Evolutionary conservation across 2,797 vertebrate species (phyloP).

Genomic region (Carcharodon carcharias): DNA sequence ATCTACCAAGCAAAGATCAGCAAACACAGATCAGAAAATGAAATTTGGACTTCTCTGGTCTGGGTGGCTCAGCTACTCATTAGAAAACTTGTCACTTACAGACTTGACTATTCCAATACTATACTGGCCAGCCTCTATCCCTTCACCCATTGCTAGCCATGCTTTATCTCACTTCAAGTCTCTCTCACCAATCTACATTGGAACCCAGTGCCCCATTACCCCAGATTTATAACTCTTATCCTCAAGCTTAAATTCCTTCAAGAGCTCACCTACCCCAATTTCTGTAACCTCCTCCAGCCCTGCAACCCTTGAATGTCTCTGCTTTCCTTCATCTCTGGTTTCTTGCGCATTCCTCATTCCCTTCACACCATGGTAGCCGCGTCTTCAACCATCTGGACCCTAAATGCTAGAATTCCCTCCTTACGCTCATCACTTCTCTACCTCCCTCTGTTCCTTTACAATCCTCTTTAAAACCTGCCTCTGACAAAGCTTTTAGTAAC

Average conservation of each 20-base stretch:
- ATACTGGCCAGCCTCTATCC: background rate
- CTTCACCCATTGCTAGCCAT: background rate
- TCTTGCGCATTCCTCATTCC: background rate
- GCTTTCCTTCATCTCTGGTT: background rate
- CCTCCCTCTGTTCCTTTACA: background rate
- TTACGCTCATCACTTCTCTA: background rate
- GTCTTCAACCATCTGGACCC: background rate
- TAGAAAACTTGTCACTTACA: background rate
- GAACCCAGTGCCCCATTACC: background rate
- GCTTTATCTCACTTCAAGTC: background rate
- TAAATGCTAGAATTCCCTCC: background rate
- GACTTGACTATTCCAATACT: background rate
- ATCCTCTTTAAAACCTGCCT: background rate
- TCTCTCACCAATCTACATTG: background rate
- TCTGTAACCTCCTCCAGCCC: background rate
- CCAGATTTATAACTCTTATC: background rate
- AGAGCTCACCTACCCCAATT: background rate
- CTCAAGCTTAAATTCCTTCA: background rate
- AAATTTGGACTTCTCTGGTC: background rate
- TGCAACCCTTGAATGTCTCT: background rate
- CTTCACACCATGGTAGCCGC: background rate
- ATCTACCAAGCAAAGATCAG: background rate
- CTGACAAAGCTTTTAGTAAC: background rate
- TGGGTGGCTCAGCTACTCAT: background rate
- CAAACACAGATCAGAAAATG: background rate